phyloP scores from a whole-genome alignment of 2,888 invertebrate species.

The Morpho helenor region DNA sequence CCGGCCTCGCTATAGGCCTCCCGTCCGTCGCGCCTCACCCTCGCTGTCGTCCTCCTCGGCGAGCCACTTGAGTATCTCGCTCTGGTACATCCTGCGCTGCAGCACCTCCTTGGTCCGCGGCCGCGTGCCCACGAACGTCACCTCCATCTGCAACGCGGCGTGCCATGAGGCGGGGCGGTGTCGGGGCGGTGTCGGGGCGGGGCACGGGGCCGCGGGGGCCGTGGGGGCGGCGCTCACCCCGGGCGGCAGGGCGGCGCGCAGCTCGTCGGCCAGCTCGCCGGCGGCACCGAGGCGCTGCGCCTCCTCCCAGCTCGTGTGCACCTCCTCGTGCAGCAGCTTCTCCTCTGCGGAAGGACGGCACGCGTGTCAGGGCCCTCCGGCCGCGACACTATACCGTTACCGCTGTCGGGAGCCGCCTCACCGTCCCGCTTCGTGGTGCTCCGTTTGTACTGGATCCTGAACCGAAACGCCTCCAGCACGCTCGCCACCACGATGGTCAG shows the following conservation, averaged over 20 bases:
- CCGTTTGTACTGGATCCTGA: slow-evolving; percentile 91
- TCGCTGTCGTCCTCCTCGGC: slow-evolving; percentile 82
- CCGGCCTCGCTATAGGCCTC: not conserved
- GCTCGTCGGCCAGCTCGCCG: slow-evolving; percentile 61
- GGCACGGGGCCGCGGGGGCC: not conserved
- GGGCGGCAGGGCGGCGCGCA: slow-evolving; percentile 56
- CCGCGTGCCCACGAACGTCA: slow-evolving; percentile 86
- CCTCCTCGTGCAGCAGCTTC: slow-evolving; percentile 86
- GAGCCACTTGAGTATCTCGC: slow-evolving; percentile 87
- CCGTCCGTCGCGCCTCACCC: slow-evolving; percentile 37
- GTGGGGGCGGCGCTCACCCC: slow-evolving; percentile 45
- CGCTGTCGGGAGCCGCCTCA: slow-evolving; percentile 37
- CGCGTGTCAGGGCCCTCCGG: not conserved
- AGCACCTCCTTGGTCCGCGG: slow-evolving; percentile 87
- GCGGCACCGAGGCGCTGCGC: slow-evolving; percentile 71
- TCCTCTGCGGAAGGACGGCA: slow-evolving; percentile 75
- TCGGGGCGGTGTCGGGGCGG: not conserved
- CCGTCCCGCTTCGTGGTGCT: slow-evolving; percentile 88
- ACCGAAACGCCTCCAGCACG: slow-evolving; percentile 92
- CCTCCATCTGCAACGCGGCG: slow-evolving; percentile 48
- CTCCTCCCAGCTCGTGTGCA: slow-evolving; percentile 85
- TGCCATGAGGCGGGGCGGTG: not conserved
- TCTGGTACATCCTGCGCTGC: slow-evolving; percentile 86
- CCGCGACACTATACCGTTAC: too few relatives aligned
- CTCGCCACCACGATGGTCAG: slow-evolving; percentile 93